Conservation (phyloP, 1,140 invertebrate genomes). For the Dreissena rostriformis region DNA sequence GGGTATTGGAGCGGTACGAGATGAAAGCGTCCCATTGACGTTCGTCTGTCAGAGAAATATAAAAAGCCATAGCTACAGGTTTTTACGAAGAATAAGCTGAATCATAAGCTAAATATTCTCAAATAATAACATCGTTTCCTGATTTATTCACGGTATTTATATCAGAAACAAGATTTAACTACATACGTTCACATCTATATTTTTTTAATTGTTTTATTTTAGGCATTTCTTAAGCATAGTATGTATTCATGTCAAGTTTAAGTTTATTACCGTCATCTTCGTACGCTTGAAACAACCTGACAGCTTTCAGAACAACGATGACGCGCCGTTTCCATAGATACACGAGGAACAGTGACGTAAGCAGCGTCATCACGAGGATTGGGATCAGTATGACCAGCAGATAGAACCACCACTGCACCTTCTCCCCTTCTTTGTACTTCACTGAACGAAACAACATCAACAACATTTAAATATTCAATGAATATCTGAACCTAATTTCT, state of each 20-base stretch:
- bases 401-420: constrained; percentile 40
- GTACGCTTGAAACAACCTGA: constrained; percentile 70
- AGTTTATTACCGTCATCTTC: constrained; percentile 68
- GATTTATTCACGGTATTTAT: background rate
- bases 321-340: constrained; percentile 67
- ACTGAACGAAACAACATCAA: no score
- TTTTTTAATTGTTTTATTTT: background rate
- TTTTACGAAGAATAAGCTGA: background rate
- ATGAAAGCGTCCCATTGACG: constrained; percentile 68
- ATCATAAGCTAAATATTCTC: background rate
- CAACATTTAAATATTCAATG: no score
- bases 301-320: constrained; percentile 69
- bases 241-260: background rate
- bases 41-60: constrained; percentile 62
- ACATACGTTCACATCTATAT: no score
- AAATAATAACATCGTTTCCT: background rate
- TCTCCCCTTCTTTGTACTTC: no score
- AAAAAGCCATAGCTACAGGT: background rate
- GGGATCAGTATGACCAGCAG: constrained; percentile 64
- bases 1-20: constrained; percentile 59
- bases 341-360: constrained; percentile 57
- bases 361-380: constrained; percentile 48
- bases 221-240: background rate
- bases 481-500: no score
- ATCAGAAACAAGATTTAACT: background rate